phyloP scores from a whole-genome alignment of 2,888 invertebrate genomes.

The Microplitis deprimator region DNA sequence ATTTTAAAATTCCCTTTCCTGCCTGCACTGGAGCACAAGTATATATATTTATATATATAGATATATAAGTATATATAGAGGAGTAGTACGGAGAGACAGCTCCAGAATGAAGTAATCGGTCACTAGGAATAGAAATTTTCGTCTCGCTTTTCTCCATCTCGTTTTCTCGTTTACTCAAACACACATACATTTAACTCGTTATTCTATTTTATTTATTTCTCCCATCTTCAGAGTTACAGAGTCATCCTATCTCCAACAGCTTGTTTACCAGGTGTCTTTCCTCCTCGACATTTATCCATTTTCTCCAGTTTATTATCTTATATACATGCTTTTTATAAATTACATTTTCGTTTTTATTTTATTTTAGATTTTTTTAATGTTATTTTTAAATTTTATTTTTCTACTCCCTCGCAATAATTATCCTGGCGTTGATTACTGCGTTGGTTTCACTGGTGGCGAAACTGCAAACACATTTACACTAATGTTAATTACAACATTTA shows the following conservation, averaged over 20 bases:
- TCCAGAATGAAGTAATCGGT: background rate
- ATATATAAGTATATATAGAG: too few species aligned
- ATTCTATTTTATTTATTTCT: background rate
- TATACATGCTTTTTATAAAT: slow-evolving; percentile 28
- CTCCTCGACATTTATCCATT: slow-evolving; percentile 18
- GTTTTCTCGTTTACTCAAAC: background rate
- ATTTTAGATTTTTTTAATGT: slow-evolving; percentile 31
- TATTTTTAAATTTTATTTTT: slow-evolving; percentile 36
- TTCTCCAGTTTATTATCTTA: slow-evolving; percentile 23
- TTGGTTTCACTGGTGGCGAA: slow-evolving; percentile 58
- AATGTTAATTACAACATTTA: slow-evolving; percentile 36
- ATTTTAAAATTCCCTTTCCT: too few species aligned
- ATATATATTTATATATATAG: too few species aligned
- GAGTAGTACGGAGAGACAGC: too few species aligned
- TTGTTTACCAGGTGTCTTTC: slow-evolving; percentile 26
- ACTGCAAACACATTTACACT: slow-evolving; percentile 60
- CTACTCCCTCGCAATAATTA: slow-evolving; percentile 33
- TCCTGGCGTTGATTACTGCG: slow-evolving; percentile 55
- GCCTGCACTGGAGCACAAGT: too few species aligned
- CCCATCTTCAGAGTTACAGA: background rate
- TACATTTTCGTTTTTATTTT: slow-evolving; percentile 37
- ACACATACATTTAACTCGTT: background rate
- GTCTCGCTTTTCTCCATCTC: background rate
- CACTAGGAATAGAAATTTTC: background rate
- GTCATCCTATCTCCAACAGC: slow-evolving; percentile 21